Evolutionary conservation across 2,888 invertebrate species (phyloP).

Genomic region (Ormyrus labotus): DNA sequence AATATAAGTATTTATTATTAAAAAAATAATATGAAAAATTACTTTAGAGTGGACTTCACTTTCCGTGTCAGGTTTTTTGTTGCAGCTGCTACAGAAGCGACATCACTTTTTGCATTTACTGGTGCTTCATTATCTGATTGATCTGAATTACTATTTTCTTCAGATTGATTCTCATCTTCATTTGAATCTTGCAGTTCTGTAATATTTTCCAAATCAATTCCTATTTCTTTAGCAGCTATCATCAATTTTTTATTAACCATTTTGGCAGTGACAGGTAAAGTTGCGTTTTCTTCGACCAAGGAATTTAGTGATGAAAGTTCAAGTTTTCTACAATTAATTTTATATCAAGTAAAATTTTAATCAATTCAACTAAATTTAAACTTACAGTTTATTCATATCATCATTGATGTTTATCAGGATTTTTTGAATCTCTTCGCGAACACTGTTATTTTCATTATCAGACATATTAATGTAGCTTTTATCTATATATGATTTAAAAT

Average conservation of each 20-base stretch:
- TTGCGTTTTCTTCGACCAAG: conserved; percentile 41
- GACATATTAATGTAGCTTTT: conserved; percentile 18
- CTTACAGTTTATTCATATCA: conserved; percentile 60
- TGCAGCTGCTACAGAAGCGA: conserved; percentile 17
- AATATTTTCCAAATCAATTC: conserved; percentile 45
- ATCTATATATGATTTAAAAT: background rate
- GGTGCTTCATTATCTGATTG: background rate
- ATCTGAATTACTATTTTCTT: background rate
- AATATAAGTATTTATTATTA: conserved; percentile 4
- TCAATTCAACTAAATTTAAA: conserved; percentile 2
- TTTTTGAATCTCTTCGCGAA: conserved; percentile 59
- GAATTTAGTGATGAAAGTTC: conserved; percentile 30
- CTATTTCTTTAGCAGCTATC: conserved; percentile 42
- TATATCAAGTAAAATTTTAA: background rate
- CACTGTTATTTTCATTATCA: conserved; percentile 23
- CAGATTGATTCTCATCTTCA: background rate
- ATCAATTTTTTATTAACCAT: conserved; percentile 46
- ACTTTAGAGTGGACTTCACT: conserved; percentile 6
- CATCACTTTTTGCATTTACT: background rate
- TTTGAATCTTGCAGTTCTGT: background rate
- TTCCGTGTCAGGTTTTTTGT: conserved; percentile 13
- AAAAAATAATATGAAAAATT: background rate
- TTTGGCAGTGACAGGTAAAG: conserved; percentile 33
- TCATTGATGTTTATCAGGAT: conserved; percentile 58
- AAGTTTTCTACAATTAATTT: conserved; percentile 24